phyloP scores from a whole-genome alignment of 2,888 invertebrate species.

The Ormyrus thymus region DNA sequence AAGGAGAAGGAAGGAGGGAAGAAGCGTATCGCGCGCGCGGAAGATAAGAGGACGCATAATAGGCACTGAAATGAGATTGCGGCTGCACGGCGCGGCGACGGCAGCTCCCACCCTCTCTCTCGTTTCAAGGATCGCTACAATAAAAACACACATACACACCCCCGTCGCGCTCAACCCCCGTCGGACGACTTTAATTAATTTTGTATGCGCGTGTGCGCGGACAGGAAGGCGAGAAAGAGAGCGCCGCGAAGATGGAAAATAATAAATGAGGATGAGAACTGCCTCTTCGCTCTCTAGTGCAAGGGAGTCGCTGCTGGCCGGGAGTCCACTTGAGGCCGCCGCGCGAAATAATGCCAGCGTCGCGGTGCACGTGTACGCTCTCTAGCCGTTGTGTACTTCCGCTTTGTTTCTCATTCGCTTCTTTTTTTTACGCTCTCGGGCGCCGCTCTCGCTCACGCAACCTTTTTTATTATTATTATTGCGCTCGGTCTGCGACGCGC shows the following conservation, averaged over 20 bases:
- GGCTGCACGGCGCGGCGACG: not conserved
- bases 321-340: slow-evolving; percentile 64
- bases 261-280: slow-evolving; percentile 52
- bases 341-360: slow-evolving; percentile 65
- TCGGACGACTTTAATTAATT: slow-evolving; percentile 71
- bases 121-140: no score
- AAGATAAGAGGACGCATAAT: slow-evolving; percentile 19
- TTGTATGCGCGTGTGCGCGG: slow-evolving; percentile 65
- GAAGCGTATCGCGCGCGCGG: not conserved
- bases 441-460: no score
- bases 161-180: slow-evolving; percentile 5
- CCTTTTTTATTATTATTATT: no score
- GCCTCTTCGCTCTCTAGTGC: slow-evolving; percentile 22
- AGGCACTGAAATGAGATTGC: slow-evolving; percentile 25
- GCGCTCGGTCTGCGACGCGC: no score
- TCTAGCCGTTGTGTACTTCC: not conserved
- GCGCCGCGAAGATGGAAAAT: slow-evolving; percentile 46
- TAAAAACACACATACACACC: no score
- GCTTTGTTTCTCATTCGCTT: not conserved
- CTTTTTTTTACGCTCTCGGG: no score
- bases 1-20: not conserved
- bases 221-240: slow-evolving; percentile 18
- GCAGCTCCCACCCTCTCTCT: slow-evolving; percentile 18
- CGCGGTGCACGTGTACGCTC: slow-evolving; percentile 65
- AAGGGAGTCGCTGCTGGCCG: slow-evolving; percentile 31